Conservation (phyloP, 2,797 vertebrate species). For the Botia almorhae region DNA sequence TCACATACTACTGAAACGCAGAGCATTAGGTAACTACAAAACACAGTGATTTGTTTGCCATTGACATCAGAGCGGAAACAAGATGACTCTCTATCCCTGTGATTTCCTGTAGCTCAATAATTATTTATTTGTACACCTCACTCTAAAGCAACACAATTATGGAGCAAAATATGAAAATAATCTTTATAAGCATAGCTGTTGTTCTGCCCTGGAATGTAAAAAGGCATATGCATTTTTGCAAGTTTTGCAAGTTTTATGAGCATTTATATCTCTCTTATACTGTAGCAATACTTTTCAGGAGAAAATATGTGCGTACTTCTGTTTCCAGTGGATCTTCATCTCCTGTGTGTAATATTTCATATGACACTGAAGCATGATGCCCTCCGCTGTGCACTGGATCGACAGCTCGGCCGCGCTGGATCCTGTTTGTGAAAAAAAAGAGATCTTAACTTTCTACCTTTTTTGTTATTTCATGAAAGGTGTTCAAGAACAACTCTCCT, state of each 20-base stretch:
- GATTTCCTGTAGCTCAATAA: conserved; percentile 49
- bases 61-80: conserved; percentile 41
- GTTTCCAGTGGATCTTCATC: conserved; percentile 91
- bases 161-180: conserved; percentile 70
- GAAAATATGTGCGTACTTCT: conserved; percentile 73
- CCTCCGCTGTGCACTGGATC: conserved; percentile 92
- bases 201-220: conserved; percentile 60
- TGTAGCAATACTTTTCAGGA: conserved; percentile 38
- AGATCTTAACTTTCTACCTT: conserved; percentile 28
- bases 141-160: conserved; percentile 59
- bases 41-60: conserved; percentile 54
- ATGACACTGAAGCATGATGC: conserved; percentile 93
- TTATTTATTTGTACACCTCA: conserved; percentile 32
- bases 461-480: not conserved
- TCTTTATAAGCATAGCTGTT: conserved; percentile 69
- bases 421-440: conserved; percentile 72
- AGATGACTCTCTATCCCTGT: conserved; percentile 28
- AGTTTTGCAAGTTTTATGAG: conserved; percentile 52
- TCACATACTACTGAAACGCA: conserved; percentile 41
- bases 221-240: conserved; percentile 33
- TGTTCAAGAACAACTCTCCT: not conserved
- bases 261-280: conserved; percentile 37
- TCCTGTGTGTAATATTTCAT: conserved; percentile 96
- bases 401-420: conserved; percentile 86
- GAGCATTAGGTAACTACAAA: conserved; percentile 55